Conservation (phyloP, 2,113 vertebrate species). For the Sinocyclocheilus grahami region DNA sequence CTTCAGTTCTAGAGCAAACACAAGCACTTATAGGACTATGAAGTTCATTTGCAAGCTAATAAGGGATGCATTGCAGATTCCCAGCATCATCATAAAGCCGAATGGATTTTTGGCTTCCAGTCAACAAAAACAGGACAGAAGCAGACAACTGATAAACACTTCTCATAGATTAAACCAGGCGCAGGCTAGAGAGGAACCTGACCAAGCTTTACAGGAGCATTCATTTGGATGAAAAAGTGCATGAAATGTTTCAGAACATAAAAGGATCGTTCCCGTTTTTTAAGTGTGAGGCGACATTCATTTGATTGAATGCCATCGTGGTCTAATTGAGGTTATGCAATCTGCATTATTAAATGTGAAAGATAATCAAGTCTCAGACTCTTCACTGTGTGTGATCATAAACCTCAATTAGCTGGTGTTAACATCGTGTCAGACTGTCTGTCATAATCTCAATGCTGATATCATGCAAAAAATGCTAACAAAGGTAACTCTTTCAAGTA, state of each 20-base stretch:
- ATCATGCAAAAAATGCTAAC: no score
- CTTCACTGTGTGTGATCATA: not conserved
- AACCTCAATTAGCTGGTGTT: no score
- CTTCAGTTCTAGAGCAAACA: not conserved
- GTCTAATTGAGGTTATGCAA: not conserved
- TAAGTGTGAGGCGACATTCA: not conserved
- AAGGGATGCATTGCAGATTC: slow-evolving; percentile 12
- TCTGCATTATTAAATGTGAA: not conserved
- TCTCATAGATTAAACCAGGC: not conserved
- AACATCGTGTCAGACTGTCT: no score
- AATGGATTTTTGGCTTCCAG: slow-evolving; percentile 21
- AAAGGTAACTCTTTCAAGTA: no score
- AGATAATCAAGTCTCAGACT: not conserved
- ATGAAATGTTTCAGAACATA: not conserved
- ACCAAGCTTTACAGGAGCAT: not conserved
- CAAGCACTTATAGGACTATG: not conserved
- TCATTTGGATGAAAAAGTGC: not conserved
- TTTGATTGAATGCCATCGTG: not conserved
- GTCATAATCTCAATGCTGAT: not conserved
- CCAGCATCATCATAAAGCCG: not conserved
- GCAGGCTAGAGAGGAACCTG: not conserved
- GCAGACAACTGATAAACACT: not conserved
- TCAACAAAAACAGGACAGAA: not conserved
- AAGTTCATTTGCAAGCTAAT: slow-evolving; percentile 17
- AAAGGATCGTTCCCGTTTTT: not conserved